A percentile compares a stretch with the other conserved stretches of the same genome.
phyloP scores from a whole-genome alignment of 2,888 invertebrate species.

The Noctuana brunneofusca region DNA sequence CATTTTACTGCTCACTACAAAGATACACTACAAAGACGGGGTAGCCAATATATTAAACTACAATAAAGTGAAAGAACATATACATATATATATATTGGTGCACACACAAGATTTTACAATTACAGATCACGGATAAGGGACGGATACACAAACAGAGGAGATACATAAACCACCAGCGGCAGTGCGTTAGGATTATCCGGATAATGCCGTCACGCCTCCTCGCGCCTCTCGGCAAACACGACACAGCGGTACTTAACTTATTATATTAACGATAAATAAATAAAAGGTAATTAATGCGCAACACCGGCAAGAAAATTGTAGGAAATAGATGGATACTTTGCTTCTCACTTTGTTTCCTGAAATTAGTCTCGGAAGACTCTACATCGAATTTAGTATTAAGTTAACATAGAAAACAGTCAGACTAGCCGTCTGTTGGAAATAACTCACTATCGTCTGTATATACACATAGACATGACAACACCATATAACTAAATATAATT shows the following conservation, averaged over 20 bases:
- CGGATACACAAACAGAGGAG: neutral
- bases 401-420: too few relatives aligned
- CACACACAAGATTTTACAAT: neutral
- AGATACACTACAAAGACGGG: too few relatives aligned
- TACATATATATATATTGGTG: too few relatives aligned
- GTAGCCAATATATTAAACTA: too few relatives aligned
- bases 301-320: neutral
- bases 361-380: too few relatives aligned
- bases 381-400: too few relatives aligned
- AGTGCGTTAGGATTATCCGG: conserved; percentile 69
- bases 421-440: too few relatives aligned
- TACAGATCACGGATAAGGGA: neutral
- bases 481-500: neutral
- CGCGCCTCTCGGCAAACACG: conserved; percentile 41
- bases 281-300: neutral
- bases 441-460: too few relatives aligned
- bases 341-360: too few relatives aligned
- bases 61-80: too few relatives aligned
- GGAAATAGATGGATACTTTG: neutral
- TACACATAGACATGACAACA: neutral
- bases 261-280: conserved; percentile 23
- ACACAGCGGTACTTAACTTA: neutral
- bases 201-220: conserved; percentile 59
- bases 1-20: too few relatives aligned
- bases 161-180: conserved; percentile 31